Percentiles rank a stretch among this genome's conserved stretches.
Conservation (phyloP, 2,797 vertebrate species). For the Hippopotamyrus pictus region DNA sequence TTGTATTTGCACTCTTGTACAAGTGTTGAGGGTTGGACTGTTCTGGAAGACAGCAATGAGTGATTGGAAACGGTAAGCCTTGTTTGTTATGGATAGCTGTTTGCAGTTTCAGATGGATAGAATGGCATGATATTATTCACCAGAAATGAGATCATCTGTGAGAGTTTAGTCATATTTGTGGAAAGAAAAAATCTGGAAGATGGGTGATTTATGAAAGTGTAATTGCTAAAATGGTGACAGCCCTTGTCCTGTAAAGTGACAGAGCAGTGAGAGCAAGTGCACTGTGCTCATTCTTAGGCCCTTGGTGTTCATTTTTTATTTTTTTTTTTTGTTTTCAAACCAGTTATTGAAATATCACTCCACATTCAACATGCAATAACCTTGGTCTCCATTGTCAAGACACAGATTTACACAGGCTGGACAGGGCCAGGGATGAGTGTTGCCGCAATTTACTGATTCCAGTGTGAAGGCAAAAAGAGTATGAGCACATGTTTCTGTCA, state of each 20-base stretch:
- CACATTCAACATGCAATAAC: not conserved
- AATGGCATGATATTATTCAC: not conserved
- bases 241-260: not conserved
- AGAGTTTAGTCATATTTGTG: not conserved
- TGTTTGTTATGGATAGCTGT: not conserved
- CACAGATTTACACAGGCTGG: not conserved
- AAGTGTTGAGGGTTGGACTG: not conserved
- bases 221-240: not conserved
- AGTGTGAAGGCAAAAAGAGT: not conserved
- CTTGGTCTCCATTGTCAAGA: not conserved
- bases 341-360: not conserved
- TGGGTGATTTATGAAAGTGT: not conserved
- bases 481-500: not conserved
- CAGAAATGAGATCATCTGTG: not conserved
- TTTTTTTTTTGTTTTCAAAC: not conserved
- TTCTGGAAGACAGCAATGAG: not conserved
- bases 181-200: not conserved
- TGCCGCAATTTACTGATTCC: not conserved
- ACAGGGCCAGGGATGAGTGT: not conserved
- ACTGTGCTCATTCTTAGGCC: not conserved
- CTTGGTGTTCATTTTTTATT: not conserved
- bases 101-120: not conserved
- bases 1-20: not conserved
- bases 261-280: not conserved
- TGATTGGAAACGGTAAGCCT: not conserved